phyloP scores from a whole-genome alignment of 2,797 vertebrate genomes.

The Dendrocincla fuliginosa region DNA sequence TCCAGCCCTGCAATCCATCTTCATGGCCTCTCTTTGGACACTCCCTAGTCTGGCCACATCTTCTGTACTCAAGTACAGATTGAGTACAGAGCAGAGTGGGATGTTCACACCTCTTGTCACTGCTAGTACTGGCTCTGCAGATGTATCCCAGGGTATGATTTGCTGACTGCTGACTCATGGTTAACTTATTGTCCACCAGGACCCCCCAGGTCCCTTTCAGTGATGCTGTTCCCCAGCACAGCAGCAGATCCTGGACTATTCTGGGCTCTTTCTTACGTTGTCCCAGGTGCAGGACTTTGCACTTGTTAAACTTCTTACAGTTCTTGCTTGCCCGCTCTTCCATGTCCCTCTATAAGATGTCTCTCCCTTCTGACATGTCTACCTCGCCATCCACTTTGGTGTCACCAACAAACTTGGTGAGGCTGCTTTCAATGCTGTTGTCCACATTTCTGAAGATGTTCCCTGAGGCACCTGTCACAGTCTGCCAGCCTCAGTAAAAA shows the following conservation, averaged over 20 bases:
- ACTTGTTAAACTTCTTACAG: neutral
- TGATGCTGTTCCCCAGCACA: neutral
- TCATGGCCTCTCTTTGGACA: neutral
- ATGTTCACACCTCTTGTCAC: neutral
- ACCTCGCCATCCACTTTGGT: neutral
- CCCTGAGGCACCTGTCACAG: neutral
- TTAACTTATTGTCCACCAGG: neutral
- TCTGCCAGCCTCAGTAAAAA: neutral
- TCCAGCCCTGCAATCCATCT: neutral
- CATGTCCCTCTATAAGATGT: neutral
- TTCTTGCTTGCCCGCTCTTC: fast-evolving
- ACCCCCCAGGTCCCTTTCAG: neutral
- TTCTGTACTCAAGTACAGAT: neutral
- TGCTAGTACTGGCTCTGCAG: neutral
- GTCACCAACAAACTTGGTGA: neutral
- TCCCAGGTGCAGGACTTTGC: neutral
- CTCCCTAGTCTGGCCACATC: neutral
- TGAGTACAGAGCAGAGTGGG: neutral
- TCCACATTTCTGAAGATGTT: neutral
- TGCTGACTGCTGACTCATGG: neutral
- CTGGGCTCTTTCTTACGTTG: neutral
- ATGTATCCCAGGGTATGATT: neutral
- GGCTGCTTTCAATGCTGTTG: neutral
- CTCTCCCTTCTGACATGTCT: fast-evolving
- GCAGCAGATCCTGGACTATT: neutral